Conservation (phyloP, 1,140 invertebrate species). For the Pseudomyrmex flavicornis region DNA sequence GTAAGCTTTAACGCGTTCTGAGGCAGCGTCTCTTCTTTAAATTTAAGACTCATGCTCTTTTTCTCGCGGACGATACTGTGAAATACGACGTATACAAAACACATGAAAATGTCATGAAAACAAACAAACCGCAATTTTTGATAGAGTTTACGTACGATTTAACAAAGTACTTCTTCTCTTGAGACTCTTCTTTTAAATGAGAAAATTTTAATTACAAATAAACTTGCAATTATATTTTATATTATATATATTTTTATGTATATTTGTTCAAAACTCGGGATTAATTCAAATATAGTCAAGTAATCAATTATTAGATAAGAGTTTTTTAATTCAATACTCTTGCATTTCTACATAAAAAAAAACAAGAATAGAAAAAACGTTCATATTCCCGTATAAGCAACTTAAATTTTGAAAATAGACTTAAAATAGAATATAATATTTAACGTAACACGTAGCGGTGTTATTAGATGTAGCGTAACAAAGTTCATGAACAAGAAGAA, state of each 20-base stretch:
- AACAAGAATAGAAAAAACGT: neutral
- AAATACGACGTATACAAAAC: neutral
- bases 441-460: neutral
- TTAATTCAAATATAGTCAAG: too few species aligned
- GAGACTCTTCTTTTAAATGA: conserved; percentile 28
- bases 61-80: conserved; percentile 29
- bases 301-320: too few species aligned
- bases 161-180: neutral
- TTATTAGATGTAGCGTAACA: conserved; percentile 1
- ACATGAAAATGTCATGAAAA: neutral
- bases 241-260: neutral
- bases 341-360: neutral
- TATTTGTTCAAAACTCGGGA: too few species aligned
- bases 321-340: too few species aligned
- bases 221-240: neutral
- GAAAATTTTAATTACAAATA: neutral
- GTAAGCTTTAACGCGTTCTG: conserved; percentile 40
- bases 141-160: neutral
- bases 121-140: neutral
- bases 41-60: conserved; percentile 11
- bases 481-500: neutral
- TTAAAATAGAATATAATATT: conserved; percentile 13
- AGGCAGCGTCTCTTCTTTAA: conserved; percentile 31
- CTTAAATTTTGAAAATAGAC: conserved; percentile 3
- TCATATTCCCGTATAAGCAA: neutral